phyloP scores from a whole-genome alignment of 1,140 invertebrate species.

The Drosophila bipectinata region DNA sequence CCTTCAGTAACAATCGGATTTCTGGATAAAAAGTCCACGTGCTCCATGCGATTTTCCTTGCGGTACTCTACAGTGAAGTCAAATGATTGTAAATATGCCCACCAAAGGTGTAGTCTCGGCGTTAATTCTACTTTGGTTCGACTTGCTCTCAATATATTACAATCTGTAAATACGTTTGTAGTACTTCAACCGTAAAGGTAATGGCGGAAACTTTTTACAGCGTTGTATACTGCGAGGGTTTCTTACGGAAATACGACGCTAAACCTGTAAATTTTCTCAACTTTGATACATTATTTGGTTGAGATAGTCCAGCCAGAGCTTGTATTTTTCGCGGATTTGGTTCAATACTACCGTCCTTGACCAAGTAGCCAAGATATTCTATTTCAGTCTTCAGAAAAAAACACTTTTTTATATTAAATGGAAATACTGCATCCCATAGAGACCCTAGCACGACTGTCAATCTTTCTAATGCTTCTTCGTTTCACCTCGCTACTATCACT shows the following conservation, averaged over 20 bases:
- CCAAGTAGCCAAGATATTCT: constrained; percentile 2
- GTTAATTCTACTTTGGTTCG: no score
- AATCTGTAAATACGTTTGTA: no score
- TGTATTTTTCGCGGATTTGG: neutral
- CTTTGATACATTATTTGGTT: no score
- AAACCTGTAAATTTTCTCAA: no score
- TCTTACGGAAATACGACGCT: no score
- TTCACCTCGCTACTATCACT: neutral
- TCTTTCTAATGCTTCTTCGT: neutral
- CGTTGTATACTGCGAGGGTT: neutral
- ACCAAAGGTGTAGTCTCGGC: no score
- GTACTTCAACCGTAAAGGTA: no score
- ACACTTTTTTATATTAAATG: neutral
- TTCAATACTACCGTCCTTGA: constrained; percentile 6
- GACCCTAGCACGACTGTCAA: constrained; percentile 1
- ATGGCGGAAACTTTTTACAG: no score
- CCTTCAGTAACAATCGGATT: no score
- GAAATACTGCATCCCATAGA: constrained; percentile 1
- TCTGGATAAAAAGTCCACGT: no score
- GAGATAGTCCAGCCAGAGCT: no score
- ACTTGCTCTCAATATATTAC: no score
- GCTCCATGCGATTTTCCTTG: neutral
- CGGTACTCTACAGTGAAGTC: constrained; percentile 3
- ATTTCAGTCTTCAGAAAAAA: constrained; percentile 7
- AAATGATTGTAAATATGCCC: constrained; percentile 1